Conservation (phyloP, 1,140 invertebrate species). For the Holotrichia oblita region DNA sequence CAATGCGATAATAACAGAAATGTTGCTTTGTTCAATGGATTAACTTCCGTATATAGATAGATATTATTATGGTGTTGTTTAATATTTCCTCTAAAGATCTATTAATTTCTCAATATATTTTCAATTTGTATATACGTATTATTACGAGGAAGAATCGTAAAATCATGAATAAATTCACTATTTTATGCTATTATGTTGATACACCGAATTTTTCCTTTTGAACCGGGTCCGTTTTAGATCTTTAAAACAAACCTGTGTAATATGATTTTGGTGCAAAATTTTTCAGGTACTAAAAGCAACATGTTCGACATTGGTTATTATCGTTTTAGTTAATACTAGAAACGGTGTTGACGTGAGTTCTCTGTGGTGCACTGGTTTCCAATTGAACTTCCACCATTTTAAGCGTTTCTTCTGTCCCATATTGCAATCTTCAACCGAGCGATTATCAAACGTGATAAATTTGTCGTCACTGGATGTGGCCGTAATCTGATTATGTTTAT, state of each 20-base stretch:
- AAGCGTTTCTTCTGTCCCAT: slow-evolving; percentile 54
- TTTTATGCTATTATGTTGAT: not conserved
- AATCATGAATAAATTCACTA: slow-evolving; percentile 3
- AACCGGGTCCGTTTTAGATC: not conserved
- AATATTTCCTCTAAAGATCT: not conserved
- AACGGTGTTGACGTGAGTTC: slow-evolving; percentile 43
- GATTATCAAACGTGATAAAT: not conserved
- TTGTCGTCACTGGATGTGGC: slow-evolving; percentile 52
- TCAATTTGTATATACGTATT: not conserved
- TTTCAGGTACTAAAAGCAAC: slow-evolving; percentile 48
- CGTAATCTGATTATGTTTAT: slow-evolving; percentile 43
- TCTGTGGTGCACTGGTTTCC: slow-evolving; percentile 48
- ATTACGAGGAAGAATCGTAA: not conserved
- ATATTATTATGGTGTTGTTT: not conserved
- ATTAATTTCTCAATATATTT: not conserved
- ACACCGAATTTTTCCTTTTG: not conserved
- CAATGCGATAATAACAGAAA: slow-evolving; percentile 42
- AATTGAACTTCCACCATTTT: slow-evolving; percentile 54
- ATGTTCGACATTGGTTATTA: not conserved
- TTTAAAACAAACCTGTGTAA: not conserved
- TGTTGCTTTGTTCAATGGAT: slow-evolving; percentile 14
- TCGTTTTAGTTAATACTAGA: not conserved
- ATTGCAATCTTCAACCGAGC: slow-evolving; percentile 44
- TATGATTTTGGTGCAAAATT: not conserved
- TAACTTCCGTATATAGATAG: not conserved